Evolutionary conservation across 2,113 vertebrate genomes (phyloP), one percentile per base, ranked within the genome.

Genomic region (Microtus richardsoni): DNA sequence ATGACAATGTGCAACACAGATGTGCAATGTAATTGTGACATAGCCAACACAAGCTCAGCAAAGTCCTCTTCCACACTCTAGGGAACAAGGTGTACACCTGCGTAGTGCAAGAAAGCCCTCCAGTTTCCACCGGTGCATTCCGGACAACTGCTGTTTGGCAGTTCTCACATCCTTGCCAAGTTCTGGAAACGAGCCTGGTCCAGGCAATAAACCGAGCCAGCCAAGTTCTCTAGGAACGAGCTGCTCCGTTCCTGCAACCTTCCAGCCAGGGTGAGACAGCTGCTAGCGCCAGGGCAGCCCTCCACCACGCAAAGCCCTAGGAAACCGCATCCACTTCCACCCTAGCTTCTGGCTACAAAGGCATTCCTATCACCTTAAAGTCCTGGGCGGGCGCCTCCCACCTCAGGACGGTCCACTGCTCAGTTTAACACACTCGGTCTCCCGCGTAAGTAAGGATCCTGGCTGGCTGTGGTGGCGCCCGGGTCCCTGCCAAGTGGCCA

Each of bases 341-440:
- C 14, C 84, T 9, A 0, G 33, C 7, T n/a, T 62, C 47, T 4
- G 54, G 33, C 58, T 14, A 9, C 7, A 2, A 2, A 30, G 73
- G 44, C 79, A 12, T 73, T 41, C 2, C 58, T 7, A n/a, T 62
- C 93, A 33, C 78, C 52, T 73, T 7, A 52, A 58, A 47, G 47
- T 47, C 28, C 80, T 17, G 1, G 54, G 16, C 2, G n/a, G 21
- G 78, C 33, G 36, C 49, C 16, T 73, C 58, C 24, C 21, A 10
- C 28, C 60, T 54, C 83, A 2, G 30, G 44, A 52, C 12, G 19
- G 2, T 30, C 68, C 0, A 4, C 44, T 52, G 44, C 9, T 52
- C 58, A 6, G 44, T 93, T 91, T 92, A 47, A 94, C 96, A 93
- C 87, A 83, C 10, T 93, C 94, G 30, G 85, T 78, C 54, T 68